Base-by-base conservation (phyloP, 1,140 invertebrate species). In the Teleogryllus occipitalis region DNA sequence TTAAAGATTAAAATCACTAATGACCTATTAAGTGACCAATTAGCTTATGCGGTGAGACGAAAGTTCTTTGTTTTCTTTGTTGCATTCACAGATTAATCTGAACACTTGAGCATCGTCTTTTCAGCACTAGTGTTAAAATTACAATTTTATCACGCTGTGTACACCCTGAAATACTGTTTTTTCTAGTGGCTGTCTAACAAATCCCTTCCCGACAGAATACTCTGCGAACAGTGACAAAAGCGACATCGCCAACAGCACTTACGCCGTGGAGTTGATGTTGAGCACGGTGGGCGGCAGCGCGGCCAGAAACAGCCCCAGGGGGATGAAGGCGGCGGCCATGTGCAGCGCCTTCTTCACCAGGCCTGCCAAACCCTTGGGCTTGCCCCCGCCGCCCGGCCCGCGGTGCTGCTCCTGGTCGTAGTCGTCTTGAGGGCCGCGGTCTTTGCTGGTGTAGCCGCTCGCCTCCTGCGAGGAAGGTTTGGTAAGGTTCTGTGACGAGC, bases 261-360 rank as follows among this genome's bases (percentile, higher is more conserved):
- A 87, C 87, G 83, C 84, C 47, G 83, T 81, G 76, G 84, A 83
- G 46, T 83, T 84, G 75, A 90, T 84, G 76, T 86, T 89, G 80
- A 90, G 86, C 80, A 90, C 83, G 76, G 83, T 87, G 7, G 89
- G 89, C 0, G 89, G 89, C 54, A 90, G 83, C 0, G 89, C 89
- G 22, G 89, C 89, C 46, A 90, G 85, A 80, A 90, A 86, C 49
- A 90, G 83, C 0, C 89, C 89, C 15, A 89, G 87, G 0, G 89
- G 89, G 75, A 90, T 85, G 81, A 89, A 84, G 27, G 89, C 87
- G 7, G 88, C 87, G 76, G 89, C 83, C 81, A 90, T 84, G 79
- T 87, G 86, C 0, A 89, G 83, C 14, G 89, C 83, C 78, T 86
- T 87, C 82, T 87, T 86, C 88, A 87, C 89, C 5, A 85, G n/a